Evolutionary conservation across 2,113 vertebrate species (phyloP).

Genomic region (Heterochromis multidens): DNA sequence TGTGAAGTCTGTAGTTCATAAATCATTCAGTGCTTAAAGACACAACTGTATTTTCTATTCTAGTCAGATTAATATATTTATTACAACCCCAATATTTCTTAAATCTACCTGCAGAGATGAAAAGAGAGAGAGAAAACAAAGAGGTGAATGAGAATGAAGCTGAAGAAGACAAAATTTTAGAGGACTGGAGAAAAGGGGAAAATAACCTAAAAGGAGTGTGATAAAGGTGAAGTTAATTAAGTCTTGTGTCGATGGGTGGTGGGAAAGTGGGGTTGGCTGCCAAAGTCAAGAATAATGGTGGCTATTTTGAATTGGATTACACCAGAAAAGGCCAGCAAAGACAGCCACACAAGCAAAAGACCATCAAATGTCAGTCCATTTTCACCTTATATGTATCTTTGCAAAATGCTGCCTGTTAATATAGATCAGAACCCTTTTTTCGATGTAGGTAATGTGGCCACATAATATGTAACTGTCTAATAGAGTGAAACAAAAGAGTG

Average conservation of each 20-base stretch:
- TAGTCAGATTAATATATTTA: constrained; percentile 47
- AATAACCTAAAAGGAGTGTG: not conserved
- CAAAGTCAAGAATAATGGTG: constrained; percentile 3
- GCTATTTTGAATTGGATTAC: constrained; percentile 11
- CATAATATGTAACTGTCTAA: too few relatives aligned
- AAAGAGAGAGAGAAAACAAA: not conserved
- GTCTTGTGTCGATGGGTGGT: constrained; percentile 19
- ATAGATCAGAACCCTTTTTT: not conserved
- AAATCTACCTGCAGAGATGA: not conserved
- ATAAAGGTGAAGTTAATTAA: constrained; percentile 52
- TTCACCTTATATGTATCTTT: not conserved
- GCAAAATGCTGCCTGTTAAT: not conserved
- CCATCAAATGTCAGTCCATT: not conserved
- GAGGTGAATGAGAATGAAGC: not conserved
- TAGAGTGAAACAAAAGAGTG: not conserved
- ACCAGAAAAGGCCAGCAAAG: not conserved
- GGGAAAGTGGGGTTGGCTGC: not conserved
- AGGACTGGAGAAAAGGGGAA: not conserved
- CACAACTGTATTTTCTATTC: constrained; percentile 16
- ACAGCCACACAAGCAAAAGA: not conserved
- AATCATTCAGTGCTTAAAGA: constrained; percentile 26
- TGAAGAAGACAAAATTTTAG: not conserved
- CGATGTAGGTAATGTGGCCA: not conserved
- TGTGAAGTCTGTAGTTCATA: constrained; percentile 30
- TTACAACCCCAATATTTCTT: constrained; percentile 1